These are phyloP conservation scores for Synergus japonicus DNA, from an alignment of 2,888 invertebrate species.

Conservation along the genomic window DNA sequence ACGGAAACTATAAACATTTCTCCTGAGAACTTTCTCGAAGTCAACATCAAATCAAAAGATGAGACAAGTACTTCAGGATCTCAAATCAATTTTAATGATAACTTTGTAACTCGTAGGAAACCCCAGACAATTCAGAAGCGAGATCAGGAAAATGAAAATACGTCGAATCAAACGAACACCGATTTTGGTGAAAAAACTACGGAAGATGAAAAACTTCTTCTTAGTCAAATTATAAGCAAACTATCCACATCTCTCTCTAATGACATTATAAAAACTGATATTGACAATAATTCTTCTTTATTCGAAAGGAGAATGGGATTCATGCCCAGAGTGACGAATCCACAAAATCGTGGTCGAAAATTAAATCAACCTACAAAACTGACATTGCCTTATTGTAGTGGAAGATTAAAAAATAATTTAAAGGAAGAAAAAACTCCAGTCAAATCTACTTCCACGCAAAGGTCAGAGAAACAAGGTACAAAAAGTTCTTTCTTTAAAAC, in stretches of 20 bases:
- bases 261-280: conserved; percentile 47
- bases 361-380: background rate
- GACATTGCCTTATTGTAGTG: background rate
- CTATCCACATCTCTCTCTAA: conserved; percentile 62
- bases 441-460: background rate
- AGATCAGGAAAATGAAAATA: background rate
- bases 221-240: conserved; percentile 64
- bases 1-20: conserved; percentile 38
- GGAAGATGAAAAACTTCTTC: conserved; percentile 61
- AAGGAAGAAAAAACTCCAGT: background rate
- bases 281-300: background rate
- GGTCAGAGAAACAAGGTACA: background rate
- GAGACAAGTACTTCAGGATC: conserved; percentile 20
- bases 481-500: conserved; percentile 27
- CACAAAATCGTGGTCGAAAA: background rate
- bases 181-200: conserved; percentile 47
- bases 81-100: conserved; percentile 34
- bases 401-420: background rate
- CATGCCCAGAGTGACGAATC: background rate
- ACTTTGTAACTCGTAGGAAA: conserved; percentile 48
- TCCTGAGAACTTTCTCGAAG: conserved; percentile 20
- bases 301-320: background rate
- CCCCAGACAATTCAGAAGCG: conserved; percentile 17
- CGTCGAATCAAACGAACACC: conserved; percentile 12
- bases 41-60: conserved; percentile 35